Evolutionary conservation across 2,797 vertebrate species (phyloP).

Genomic region (Gambusia yucatana): DNA sequence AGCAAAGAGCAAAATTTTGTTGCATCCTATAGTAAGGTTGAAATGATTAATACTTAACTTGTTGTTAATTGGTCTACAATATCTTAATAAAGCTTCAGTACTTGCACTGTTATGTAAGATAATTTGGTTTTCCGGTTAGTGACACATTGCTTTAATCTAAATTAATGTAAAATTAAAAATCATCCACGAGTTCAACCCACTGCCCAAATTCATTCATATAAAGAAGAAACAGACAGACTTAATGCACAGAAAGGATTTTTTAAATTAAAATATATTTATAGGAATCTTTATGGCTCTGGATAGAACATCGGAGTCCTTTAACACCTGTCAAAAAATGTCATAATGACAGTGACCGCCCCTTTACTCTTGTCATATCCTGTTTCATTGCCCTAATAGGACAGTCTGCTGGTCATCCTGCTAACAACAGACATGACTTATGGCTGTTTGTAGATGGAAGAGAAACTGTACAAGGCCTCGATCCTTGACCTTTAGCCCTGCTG

Average conservation of each 20-base stretch:
- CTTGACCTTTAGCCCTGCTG: slow-evolving; percentile 55
- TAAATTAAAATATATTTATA: not conserved
- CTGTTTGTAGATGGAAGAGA: slow-evolving; percentile 41
- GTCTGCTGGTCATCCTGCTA: slow-evolving; percentile 21
- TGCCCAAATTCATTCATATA: not conserved
- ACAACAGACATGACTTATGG: slow-evolving; percentile 45
- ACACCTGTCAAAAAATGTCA: not conserved
- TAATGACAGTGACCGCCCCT: slow-evolving; percentile 1
- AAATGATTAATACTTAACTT: not conserved
- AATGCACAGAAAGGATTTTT: not conserved
- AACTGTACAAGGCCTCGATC: slow-evolving; percentile 66
- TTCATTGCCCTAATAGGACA: slow-evolving; percentile 29
- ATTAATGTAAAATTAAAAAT: not conserved
- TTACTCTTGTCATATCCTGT: slow-evolving; percentile 14
- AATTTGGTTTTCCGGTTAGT: not conserved
- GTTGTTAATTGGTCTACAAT: not conserved
- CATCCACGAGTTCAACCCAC: not conserved
- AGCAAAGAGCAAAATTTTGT: not conserved
- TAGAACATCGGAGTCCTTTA: not conserved
- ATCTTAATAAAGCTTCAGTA: not conserved
- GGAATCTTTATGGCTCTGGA: not conserved
- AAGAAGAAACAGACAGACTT: not conserved
- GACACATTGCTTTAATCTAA: not conserved
- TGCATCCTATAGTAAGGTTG: not conserved
- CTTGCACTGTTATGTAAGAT: not conserved